phyloP scores from a whole-genome alignment of 1,140 invertebrate genomes.

The Eupeodes corollae region DNA sequence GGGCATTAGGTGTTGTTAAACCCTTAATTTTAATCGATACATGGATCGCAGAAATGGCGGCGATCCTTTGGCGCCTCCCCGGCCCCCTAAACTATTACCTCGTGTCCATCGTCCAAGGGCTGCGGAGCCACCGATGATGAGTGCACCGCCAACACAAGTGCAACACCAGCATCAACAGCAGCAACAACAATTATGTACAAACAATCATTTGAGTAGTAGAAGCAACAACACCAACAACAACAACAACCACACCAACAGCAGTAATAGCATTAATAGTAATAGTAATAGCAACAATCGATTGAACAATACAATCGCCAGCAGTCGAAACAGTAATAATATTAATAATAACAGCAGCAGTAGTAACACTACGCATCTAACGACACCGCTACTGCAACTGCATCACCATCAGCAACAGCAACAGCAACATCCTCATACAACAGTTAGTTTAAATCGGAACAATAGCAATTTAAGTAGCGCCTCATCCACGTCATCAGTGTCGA shows the following conservation, averaged over 20 bases:
- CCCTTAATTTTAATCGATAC: conserved; percentile 24
- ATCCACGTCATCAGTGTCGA: conserved; percentile 37
- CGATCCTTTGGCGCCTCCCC: conserved; percentile 51
- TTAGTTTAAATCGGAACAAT: conserved; percentile 12
- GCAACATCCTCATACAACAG: conserved; percentile 8
- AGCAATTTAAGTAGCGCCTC: conserved; percentile 13
- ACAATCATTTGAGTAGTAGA: conserved; percentile 2
- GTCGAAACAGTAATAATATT: conserved; percentile 19
- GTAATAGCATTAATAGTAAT: not conserved
- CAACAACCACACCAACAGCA: conserved; percentile 26
- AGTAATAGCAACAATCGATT: conserved; percentile 6
- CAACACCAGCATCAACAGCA: conserved; percentile 8
- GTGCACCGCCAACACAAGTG: conserved; percentile 15
- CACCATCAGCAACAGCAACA: not conserved
- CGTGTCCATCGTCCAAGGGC: conserved; percentile 48
- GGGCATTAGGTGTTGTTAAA: conserved; percentile 16
- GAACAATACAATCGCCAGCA: conserved; percentile 5
- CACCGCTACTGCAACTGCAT: not conserved
- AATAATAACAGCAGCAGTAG: conserved; percentile 21
- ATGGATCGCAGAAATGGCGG: conserved; percentile 48
- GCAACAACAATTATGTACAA: conserved; percentile 9
- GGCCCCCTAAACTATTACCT: conserved; percentile 49
- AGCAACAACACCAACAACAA: conserved; percentile 30
- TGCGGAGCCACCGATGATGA: conserved; percentile 39
- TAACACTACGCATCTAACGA: not conserved